Percentiles rank a stretch among this genome's conserved stretches.
Conservation (phyloP, 1,140 invertebrate species). For the Diachasmimorpha longicaudata region DNA sequence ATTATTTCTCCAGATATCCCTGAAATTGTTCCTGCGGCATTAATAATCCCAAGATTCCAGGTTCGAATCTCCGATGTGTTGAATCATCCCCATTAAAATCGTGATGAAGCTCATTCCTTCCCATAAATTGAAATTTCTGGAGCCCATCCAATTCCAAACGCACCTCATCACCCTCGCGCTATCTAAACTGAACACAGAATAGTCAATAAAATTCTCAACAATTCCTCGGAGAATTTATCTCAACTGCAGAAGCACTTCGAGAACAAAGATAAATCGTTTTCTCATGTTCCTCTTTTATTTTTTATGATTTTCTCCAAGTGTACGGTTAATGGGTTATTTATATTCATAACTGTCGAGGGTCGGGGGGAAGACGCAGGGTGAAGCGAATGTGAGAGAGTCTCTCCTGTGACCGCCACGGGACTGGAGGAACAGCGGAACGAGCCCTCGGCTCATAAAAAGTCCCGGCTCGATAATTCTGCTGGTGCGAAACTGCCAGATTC, state of each 20-base stretch:
- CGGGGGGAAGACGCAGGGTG: conserved; percentile 9
- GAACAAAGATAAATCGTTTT: conserved; percentile 15
- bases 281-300: not conserved
- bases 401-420: not conserved
- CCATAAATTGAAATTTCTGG: too few species aligned
- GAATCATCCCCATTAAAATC: too few species aligned
- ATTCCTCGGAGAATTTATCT: not conserved
- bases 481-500: not conserved
- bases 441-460: not conserved
- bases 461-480: not conserved
- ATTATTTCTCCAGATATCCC: too few species aligned
- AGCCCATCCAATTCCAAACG: too few species aligned
- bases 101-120: too few species aligned
- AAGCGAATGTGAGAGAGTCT: conserved; percentile 11
- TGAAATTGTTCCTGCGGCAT: too few species aligned
- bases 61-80: too few species aligned
- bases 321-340: conserved; percentile 30
- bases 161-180: too few species aligned
- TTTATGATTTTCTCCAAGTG: not conserved
- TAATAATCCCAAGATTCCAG: too few species aligned
- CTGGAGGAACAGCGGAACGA: not conserved
- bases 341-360: conserved; percentile 37
- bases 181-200: too few species aligned
- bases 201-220: not conserved
- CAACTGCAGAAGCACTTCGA: not conserved